phyloP scores from a whole-genome alignment of 2,113 vertebrate species.

The Anguilla japonica region DNA sequence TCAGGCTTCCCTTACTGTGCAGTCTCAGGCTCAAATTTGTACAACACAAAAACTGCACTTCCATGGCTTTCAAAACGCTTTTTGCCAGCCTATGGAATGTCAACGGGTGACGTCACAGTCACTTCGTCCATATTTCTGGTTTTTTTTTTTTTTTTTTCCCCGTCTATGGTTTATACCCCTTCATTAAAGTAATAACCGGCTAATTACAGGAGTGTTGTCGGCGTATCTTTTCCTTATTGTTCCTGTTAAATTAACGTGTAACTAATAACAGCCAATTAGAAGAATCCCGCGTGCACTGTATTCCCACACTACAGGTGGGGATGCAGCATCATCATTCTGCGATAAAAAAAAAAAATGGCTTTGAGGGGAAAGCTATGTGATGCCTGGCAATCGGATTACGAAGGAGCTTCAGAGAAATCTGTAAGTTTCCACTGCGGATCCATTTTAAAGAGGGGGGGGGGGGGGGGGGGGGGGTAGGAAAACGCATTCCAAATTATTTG shows the following conservation, averaged over 20 bases:
- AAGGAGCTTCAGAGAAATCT: background rate
- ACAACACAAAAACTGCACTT: background rate
- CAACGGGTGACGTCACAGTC: too few relatives aligned
- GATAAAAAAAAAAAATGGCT: background rate
- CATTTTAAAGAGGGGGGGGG: background rate
- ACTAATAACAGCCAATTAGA: background rate
- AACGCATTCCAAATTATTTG: background rate
- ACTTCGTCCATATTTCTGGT: too few relatives aligned
- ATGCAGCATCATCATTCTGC: too few relatives aligned
- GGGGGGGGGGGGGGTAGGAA: background rate
- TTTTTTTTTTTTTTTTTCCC: too few relatives aligned
- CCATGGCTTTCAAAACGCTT: too few relatives aligned
- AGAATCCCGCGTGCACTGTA: background rate
- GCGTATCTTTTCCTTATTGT: too few relatives aligned
- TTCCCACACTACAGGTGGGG: too few relatives aligned
- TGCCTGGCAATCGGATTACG: background rate
- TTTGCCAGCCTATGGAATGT: too few relatives aligned
- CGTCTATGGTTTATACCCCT: background rate
- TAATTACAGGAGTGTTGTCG: background rate
- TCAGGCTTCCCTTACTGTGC: too few relatives aligned
- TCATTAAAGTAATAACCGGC: background rate
- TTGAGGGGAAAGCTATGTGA: background rate
- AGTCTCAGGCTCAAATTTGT: background rate
- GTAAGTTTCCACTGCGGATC: background rate
- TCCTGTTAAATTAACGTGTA: background rate